Percentiles rank a stretch among this genome's conserved stretches.
Conservation (phyloP, 2,113 vertebrate species). For the Glaucomys volans region DNA sequence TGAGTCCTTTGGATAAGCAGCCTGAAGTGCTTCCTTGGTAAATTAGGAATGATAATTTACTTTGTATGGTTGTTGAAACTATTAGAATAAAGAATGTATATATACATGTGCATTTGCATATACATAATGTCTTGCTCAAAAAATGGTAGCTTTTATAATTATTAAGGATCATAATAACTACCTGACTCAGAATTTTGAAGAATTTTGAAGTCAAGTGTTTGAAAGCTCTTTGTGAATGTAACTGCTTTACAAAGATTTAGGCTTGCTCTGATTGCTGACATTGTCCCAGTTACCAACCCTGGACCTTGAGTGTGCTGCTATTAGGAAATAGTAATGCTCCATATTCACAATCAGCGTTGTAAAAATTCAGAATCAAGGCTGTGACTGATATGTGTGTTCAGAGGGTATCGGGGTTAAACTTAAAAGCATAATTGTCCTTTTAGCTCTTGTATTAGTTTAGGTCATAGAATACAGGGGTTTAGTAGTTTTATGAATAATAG, state of each 20-base stretch:
- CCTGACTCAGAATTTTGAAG: neutral
- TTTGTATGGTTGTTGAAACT: neutral
- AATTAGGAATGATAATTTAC: neutral
- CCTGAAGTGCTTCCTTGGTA: neutral
- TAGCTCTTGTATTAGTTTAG: neutral
- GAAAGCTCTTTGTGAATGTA: neutral
- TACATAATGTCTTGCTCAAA: neutral
- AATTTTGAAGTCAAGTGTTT: constrained; percentile 1
- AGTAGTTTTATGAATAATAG: neutral
- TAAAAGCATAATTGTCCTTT: neutral
- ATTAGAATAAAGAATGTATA: neutral
- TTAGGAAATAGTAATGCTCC: neutral
- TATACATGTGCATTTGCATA: fast-evolving
- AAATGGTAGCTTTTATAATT: neutral
- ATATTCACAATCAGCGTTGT: neutral
- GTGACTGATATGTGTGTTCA: neutral
- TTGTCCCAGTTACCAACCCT: neutral
- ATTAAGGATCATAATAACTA: neutral
- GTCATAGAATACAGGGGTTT: neutral
- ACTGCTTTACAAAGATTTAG: neutral
- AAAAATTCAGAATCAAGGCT: neutral
- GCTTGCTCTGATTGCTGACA: neutral
- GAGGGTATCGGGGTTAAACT: neutral
- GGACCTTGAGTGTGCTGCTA: neutral
- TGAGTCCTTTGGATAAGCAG: neutral